Evolutionary conservation across 2,113 vertebrate genomes (phyloP).

Genomic region (Pseudolaguvia tuberculata): DNA sequence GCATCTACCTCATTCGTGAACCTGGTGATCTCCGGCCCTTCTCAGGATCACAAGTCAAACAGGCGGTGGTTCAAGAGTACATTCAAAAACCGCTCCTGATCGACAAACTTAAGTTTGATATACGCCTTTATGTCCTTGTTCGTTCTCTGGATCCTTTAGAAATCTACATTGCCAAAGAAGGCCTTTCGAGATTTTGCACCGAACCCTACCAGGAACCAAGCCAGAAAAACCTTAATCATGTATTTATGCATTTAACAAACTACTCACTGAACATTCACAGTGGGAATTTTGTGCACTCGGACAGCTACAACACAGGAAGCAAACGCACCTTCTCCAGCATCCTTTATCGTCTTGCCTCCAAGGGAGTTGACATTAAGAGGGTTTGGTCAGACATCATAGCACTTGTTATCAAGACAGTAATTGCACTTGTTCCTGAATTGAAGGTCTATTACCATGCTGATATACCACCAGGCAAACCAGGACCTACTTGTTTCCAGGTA

Average conservation of each 20-base stretch:
- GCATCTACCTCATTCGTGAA: slow-evolving; percentile 97
- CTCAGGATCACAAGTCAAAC: slow-evolving; percentile 74
- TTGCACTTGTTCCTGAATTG: slow-evolving; percentile 90
- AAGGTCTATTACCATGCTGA: slow-evolving; percentile 91
- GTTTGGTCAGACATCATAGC: slow-evolving; percentile 97
- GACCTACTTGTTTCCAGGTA: slow-evolving; percentile 96
- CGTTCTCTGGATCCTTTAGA: slow-evolving; percentile 91
- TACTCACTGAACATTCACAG: slow-evolving; percentile 96
- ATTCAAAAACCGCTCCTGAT: slow-evolving; percentile 88
- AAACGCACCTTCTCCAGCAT: slow-evolving; percentile 94
- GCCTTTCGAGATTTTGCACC: slow-evolving; percentile 93
- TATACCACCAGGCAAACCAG: slow-evolving; percentile 88
- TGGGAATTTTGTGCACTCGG: slow-evolving; percentile 88
- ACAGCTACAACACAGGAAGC: slow-evolving; percentile 86
- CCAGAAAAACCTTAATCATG: slow-evolving; percentile 85
- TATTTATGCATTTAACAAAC: slow-evolving; percentile 98
- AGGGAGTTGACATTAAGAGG: slow-evolving; percentile 87
- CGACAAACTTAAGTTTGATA: slow-evolving; percentile 96
- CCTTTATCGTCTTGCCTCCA: slow-evolving; percentile 80
- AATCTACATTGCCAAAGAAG: slow-evolving; percentile 95
- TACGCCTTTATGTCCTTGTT: slow-evolving; percentile 91
- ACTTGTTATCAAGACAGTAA: slow-evolving; percentile 91
- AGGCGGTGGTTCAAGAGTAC: slow-evolving; percentile 92
- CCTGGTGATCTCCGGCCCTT: slow-evolving; percentile 76
- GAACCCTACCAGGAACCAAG: slow-evolving; percentile 93